Base-by-base conservation (phyloP, 2,888 invertebrate species). In the Trimorus sp. region DNA sequence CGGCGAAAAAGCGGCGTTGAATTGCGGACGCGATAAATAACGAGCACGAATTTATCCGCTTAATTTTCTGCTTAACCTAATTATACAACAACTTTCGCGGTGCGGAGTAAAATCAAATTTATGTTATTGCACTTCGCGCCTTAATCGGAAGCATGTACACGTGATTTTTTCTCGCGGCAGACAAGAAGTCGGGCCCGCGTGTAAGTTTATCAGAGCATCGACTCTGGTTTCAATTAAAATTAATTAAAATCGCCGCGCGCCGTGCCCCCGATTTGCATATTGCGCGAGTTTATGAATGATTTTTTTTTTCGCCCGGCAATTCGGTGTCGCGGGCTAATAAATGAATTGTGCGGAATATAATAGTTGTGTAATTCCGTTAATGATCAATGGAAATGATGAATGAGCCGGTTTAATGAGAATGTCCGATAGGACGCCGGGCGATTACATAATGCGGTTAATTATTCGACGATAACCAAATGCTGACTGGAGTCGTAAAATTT, bases 41-140 rank as follows among this genome's bases (percentile, higher is more conserved):
- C 76, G 68, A 63, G 45, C 56, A 73, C 58, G 76, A 68, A 71
- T 66, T 81, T 69, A 73, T 69, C 53, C 73, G 73, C 69, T 81
- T 77, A 71, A 81, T 71, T 76, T 69, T 62, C 70, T 69, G 81
- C 69, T 81, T 81, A 81, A 81, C 81, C 81, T 81, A 81, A 81
- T 81, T 81, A 81, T 81, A 74, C 77, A 74, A 77, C 81, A 81
- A 81, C 81, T 81, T 81, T 81, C 81, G 81, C 77, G 73, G 66
- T 66, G 15, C 77, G 53, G 26, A 71, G 76, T 81, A 81, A 81
- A 81, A 81, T 81, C 73, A 77, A 81, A 81, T 81, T 81, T 81
- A 81, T 81, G 81, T 81, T 81, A 81, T 81, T 81, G 66, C 80
- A 69, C 76, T 71, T 81, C 66, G 76, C 66, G 59, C 66, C 60